Conservation (phyloP, 2,888 invertebrate genomes). For the Acrobasis consociella region DNA sequence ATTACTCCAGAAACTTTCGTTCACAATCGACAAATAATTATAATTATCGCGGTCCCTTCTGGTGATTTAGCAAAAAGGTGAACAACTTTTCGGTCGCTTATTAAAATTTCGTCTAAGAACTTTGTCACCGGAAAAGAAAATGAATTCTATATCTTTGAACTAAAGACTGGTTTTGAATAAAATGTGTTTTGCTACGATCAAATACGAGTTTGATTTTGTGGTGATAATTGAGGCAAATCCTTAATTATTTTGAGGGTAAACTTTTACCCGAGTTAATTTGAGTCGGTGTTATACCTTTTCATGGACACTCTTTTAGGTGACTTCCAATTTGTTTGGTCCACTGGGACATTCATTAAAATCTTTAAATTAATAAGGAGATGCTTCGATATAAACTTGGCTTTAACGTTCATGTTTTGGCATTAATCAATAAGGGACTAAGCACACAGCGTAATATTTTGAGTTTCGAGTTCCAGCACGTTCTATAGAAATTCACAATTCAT, state of each 20-base stretch:
- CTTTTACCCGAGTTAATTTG: constrained; percentile 79
- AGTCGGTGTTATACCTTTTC: constrained; percentile 75
- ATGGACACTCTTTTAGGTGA: constrained; percentile 79
- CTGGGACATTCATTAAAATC: constrained; percentile 75
- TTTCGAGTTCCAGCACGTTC: too few relatives aligned
- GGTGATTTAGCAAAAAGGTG: constrained; percentile 76
- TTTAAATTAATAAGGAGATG: constrained; percentile 55
- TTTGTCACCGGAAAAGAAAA: constrained; percentile 46
- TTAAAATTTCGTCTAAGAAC: constrained; percentile 70
- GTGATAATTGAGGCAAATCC: constrained; percentile 82
- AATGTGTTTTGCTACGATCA: constrained; percentile 66
- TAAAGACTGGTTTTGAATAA: constrained; percentile 53
- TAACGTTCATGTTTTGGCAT: constrained; percentile 31
- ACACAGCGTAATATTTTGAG: too few relatives aligned
- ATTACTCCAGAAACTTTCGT: constrained; percentile 70
- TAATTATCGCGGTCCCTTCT: constrained; percentile 73
- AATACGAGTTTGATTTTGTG: constrained; percentile 79
- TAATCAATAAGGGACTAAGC: neutral
- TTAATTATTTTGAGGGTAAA: constrained; percentile 83
- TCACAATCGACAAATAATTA: constrained; percentile 81
- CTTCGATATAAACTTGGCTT: constrained; percentile 50
- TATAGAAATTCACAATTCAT: too few relatives aligned
- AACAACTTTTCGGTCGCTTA: constrained; percentile 69
- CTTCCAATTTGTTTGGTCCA: constrained; percentile 77
- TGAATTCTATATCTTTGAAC: constrained; percentile 37